Evolutionary conservation across 2,797 vertebrate genomes (phyloP).

Genomic region (Coccyzus lansbergi): DNA sequence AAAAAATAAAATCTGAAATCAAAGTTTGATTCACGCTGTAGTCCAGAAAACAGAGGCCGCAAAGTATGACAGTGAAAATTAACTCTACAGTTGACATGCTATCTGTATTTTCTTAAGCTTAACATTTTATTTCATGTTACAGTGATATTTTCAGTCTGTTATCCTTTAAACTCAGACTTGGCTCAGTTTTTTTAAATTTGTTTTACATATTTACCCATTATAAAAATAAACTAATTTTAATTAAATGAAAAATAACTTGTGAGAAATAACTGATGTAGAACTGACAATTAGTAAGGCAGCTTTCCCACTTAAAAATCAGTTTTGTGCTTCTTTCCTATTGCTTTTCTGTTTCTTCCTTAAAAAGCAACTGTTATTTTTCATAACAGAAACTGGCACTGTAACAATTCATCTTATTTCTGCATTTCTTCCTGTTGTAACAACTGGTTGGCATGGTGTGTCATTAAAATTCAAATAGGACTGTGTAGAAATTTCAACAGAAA

Average conservation of each 20-base stretch:
- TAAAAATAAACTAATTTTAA: not conserved
- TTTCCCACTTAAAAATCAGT: not conserved
- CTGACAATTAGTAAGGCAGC: not conserved
- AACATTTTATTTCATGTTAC: not conserved
- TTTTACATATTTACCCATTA: not conserved
- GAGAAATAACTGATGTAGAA: not conserved
- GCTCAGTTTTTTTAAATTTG: not conserved
- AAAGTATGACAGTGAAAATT: not conserved
- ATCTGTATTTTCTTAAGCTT: not conserved
- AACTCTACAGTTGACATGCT: not conserved
- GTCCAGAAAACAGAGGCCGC: not conserved
- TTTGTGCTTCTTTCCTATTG: not conserved
- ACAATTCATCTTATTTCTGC: not conserved
- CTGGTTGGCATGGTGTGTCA: not conserved
- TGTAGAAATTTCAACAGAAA: slow-evolving; percentile 22
- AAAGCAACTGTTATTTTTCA: not conserved
- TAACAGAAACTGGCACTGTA: not conserved
- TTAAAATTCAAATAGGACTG: slow-evolving; percentile 27
- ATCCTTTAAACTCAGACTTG: not conserved
- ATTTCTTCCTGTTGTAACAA: not conserved
- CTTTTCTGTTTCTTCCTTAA: not conserved
- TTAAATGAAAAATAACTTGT: not conserved
- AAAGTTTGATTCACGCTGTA: not conserved
- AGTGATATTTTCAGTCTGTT: not conserved
- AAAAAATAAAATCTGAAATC: not conserved